These are phyloP conservation scores for Nyctalus aviator DNA, from an alignment of 2,797 vertebrate genomes.

Conservation along the genomic window DNA sequence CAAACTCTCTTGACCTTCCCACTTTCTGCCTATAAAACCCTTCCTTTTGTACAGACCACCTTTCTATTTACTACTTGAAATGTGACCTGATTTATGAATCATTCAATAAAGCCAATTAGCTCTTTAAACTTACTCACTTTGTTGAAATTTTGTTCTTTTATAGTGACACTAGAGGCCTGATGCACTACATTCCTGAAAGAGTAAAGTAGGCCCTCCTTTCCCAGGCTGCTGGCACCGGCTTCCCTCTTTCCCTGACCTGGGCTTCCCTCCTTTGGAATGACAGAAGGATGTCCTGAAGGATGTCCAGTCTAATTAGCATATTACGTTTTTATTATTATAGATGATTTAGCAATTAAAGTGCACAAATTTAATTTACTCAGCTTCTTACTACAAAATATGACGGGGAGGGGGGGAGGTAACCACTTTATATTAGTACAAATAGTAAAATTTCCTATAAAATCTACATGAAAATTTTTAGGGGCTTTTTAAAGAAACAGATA, in stretches of 20 bases:
- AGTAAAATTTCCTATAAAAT: not conserved
- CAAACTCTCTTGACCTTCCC: not conserved
- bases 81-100: not conserved
- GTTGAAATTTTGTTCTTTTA: not conserved
- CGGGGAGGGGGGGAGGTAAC: rapidly evolving
- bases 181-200: too few relatives aligned
- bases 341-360: not conserved
- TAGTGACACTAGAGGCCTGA: too few relatives aligned
- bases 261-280: too few relatives aligned
- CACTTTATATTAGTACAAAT: not conserved
- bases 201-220: too few relatives aligned
- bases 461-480: not conserved
- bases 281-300: too few relatives aligned
- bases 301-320: too few relatives aligned
- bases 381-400: not conserved
- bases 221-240: too few relatives aligned
- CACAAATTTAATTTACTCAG: not conserved
- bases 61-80: not conserved
- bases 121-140: not conserved
- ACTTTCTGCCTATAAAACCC: not conserved
- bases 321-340: too few relatives aligned
- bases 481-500: not conserved
- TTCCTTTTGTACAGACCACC: not conserved
- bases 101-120: not conserved
- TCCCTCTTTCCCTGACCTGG: too few relatives aligned